phyloP scores from a whole-genome alignment of 2,797 vertebrate genomes.

The Emys orbicularis region DNA sequence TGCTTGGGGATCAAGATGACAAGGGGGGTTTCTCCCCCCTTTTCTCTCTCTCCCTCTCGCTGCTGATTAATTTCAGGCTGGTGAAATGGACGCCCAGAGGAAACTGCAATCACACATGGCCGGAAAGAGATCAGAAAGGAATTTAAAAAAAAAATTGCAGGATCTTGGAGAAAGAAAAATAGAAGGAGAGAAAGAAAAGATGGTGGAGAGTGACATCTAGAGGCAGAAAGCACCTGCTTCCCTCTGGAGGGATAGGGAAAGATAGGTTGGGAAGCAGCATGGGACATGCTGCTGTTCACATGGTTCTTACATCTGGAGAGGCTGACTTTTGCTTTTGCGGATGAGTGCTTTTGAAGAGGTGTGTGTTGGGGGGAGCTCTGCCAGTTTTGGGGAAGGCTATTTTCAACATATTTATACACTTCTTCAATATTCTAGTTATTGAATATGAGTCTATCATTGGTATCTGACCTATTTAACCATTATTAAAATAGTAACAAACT shows the following conservation, averaged over 20 bases:
- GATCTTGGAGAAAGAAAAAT: conserved; percentile 61
- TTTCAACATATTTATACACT: too few species aligned
- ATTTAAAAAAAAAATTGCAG: conserved; percentile 41
- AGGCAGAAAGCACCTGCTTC: neutral
- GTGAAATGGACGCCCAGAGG: conserved; percentile 80
- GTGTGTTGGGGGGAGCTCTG: too few species aligned
- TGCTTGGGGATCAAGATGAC: neutral
- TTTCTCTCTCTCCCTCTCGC: neutral
- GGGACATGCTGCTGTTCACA: neutral
- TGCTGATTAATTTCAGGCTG: conserved; percentile 52
- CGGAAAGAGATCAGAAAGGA: conserved; percentile 84
- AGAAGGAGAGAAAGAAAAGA: neutral
- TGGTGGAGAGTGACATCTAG: conserved; percentile 67
- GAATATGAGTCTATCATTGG: too few species aligned
- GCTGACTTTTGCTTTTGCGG: too few species aligned
- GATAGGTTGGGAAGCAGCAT: neutral
- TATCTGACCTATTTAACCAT: too few species aligned
- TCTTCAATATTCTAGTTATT: too few species aligned
- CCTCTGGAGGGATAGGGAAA: neutral
- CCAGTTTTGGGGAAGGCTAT: too few species aligned
- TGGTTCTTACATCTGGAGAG: neutral
- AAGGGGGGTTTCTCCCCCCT: neutral
- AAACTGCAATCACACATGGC: conserved; percentile 83
- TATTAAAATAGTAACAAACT: too few species aligned
- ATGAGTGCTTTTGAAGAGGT: too few species aligned